Evolutionary conservation across 2,888 invertebrate genomes (phyloP).

Genomic region (Cantharis nigra): DNA sequence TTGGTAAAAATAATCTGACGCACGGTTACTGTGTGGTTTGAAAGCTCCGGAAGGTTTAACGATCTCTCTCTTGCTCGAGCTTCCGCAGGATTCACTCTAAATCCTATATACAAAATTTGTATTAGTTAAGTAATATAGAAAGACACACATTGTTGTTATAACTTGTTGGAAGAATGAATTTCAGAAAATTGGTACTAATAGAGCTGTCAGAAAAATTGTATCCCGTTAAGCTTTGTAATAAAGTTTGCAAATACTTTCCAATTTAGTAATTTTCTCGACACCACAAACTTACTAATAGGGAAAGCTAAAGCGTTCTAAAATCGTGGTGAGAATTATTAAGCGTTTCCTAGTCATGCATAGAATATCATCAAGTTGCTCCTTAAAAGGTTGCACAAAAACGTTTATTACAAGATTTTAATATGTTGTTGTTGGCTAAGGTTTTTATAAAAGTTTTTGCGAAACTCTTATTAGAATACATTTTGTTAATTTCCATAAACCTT

Average conservation of each 20-base stretch:
- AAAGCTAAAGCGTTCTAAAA: not conserved
- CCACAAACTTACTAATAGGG: not conserved
- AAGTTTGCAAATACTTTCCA: conserved; percentile 1
- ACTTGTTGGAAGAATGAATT: not conserved
- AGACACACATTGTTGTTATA: not conserved
- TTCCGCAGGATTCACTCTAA: not conserved
- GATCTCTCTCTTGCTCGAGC: not conserved
- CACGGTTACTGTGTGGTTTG: not conserved
- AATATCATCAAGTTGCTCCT: not conserved
- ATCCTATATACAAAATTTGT: not conserved
- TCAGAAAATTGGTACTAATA: not conserved
- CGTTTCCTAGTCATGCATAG: not conserved
- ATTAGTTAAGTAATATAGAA: not conserved
- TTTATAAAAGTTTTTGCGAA: not conserved
- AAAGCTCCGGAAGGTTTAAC: not conserved
- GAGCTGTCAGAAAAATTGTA: not conserved
- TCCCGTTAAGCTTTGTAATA: not conserved
- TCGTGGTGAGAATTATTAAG: conserved; percentile 3
- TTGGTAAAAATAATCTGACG: not conserved
- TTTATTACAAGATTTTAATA: not conserved
- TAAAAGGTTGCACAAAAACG: not conserved
- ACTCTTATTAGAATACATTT: not conserved
- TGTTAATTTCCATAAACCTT: not conserved
- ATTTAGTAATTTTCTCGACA: conserved; percentile 1
- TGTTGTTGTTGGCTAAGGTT: not conserved